These are phyloP conservation scores for Neotoxoptera formosana DNA, from an alignment of 1,140 invertebrate genomes.

Conservation along the genomic window DNA sequence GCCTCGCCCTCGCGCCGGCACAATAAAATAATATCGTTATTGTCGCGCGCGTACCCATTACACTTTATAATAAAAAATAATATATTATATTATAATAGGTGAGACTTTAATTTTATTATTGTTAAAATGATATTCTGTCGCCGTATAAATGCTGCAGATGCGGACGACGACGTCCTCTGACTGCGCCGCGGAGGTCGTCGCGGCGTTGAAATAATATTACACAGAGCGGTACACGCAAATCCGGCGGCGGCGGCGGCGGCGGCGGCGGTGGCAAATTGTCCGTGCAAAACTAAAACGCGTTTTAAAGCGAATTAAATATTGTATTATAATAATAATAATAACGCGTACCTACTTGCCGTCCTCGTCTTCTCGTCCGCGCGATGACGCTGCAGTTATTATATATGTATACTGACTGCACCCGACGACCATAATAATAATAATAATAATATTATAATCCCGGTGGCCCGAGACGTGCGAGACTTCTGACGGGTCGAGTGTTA, in stretches of 20 bases:
- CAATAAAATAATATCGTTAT: not conserved
- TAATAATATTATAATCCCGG: not conserved
- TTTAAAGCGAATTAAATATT: not conserved
- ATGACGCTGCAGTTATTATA: not conserved
- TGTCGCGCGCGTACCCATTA: not conserved
- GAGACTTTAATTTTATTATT: too few relatives aligned
- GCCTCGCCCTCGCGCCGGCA: not conserved
- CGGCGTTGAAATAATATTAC: not conserved
- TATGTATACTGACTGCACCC: not conserved
- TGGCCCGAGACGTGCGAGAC: not conserved
- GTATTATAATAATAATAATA: not conserved
- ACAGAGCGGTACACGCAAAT: not conserved
- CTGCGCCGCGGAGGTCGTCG: not conserved
- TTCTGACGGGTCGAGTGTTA: not conserved
- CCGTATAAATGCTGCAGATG: too few relatives aligned
- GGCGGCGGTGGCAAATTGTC: not conserved
- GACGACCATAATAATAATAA: not conserved
- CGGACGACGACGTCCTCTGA: too few relatives aligned
- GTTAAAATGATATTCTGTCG: too few relatives aligned
- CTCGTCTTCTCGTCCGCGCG: too few relatives aligned
- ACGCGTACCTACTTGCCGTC: not conserved
- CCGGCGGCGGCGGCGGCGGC: not conserved
- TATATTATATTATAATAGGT: too few relatives aligned
- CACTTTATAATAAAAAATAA: too few relatives aligned
- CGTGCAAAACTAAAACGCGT: not conserved